These are phyloP conservation scores for Drosophila neocordata DNA, from an alignment of 1,140 invertebrate species.

Conservation along the genomic window DNA sequence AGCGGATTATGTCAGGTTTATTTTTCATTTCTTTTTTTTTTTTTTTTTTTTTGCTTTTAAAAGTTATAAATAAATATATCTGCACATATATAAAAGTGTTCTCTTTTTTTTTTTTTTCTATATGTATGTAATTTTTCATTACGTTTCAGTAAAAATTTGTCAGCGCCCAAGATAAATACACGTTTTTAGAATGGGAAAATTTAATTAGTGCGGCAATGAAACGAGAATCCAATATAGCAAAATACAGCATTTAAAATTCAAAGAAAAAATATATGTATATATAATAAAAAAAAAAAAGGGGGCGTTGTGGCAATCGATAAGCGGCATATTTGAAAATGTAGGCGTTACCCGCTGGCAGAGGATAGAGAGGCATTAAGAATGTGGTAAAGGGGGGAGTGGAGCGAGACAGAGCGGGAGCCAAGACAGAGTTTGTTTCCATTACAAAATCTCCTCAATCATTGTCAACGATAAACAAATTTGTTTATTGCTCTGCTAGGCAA, in stretches of 20 bases:
- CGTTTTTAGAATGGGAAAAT: conserved; percentile 43
- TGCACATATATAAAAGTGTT: conserved; percentile 19
- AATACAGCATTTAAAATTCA: not conserved
- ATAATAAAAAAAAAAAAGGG: conserved; percentile 9
- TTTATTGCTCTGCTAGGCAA: conserved; percentile 13
- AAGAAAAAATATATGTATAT: too few species aligned
- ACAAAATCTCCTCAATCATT: conserved; percentile 65
- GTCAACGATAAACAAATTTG: conserved; percentile 73
- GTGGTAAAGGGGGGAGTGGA: not conserved
- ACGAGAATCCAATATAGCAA: not conserved
- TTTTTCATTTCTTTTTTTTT: conserved; percentile 2
- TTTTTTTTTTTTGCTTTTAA: conserved; percentile 41
- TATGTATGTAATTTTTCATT: conserved; percentile 44
- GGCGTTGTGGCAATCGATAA: conserved; percentile 59
- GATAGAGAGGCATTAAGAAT: not conserved
- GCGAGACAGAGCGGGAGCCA: conserved; percentile 10
- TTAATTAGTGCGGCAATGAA: conserved; percentile 69
- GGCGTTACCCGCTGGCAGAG: conserved; percentile 40
- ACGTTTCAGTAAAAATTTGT: conserved; percentile 56
- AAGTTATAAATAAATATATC: conserved; percentile 44
- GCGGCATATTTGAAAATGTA: conserved; percentile 24
- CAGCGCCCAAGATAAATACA: conserved; percentile 53
- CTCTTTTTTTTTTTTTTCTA: too few species aligned
- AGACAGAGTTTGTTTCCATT: conserved; percentile 46
- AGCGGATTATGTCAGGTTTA: conserved; percentile 74